Evolutionary conservation across 2,113 vertebrate species (phyloP), one percentile per base, ranked within the genome.

Genomic region (Carassius gibelio): DNA sequence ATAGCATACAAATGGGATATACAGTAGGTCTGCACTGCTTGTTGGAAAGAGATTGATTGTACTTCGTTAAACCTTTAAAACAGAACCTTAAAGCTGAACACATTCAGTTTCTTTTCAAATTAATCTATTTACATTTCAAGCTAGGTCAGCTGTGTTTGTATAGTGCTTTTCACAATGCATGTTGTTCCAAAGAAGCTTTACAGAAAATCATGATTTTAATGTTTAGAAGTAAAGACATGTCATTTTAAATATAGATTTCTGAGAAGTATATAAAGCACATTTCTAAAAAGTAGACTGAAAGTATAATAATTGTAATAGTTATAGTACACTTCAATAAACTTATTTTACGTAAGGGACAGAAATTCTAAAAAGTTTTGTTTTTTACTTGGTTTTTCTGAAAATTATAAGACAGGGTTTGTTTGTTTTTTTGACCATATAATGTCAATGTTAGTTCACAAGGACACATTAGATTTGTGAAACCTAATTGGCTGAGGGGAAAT

Each of bases 401-500:
- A 38, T 38, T 2, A 52, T 76, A 57, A 34, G 5, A 80, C 14
- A 26, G 38, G 38, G 38, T 42, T 30, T 30, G 30, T 30, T 30
- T 81, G 36, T 48, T 61, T 61, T 66, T 66, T 45, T 48, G 15
- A 15, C 59, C 10, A 11, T 26, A 9, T 21, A 15, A 3, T 79
- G 34, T 48, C 72, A 48, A 26, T 50, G 72, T 75, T 75, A 26
- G 72, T 75, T 48, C 72, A 61, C 57, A n/a, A 61, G 76, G 57
- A 61, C 55, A 48, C 59, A 81, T 80, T 15, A 48, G 36, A 68
- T 81, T 13, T 81, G 78, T 64, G 23, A 62, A 81, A 66, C 8
- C 55, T 64, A 8, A 48, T 48, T 23, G 36, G 34, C 34, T 81
- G 38, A 19, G 23, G 10, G 13, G 59, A 81, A 81, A 81, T 21